Evolutionary conservation across 1,140 invertebrate genomes (phyloP).

Genomic region (Listronotus oregonensis): DNA sequence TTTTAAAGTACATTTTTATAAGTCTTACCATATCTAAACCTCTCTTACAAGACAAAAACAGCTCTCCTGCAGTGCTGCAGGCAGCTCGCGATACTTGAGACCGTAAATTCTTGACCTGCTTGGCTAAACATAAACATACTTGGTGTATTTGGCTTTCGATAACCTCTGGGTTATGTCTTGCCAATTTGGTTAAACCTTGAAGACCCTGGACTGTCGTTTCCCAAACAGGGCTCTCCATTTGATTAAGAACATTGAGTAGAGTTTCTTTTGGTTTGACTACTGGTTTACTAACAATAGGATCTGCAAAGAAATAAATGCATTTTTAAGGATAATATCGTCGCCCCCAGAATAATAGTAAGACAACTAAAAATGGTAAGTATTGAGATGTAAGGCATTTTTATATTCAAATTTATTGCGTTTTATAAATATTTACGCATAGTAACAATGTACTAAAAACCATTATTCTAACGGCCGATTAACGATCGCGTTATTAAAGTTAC

Average conservation of each 20-base stretch:
- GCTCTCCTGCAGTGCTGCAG: slow-evolving; percentile 76
- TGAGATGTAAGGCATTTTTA: too few relatives aligned
- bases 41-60: slow-evolving; percentile 74
- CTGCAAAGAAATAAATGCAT: too few relatives aligned
- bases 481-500: too few relatives aligned
- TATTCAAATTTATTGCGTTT: too few relatives aligned
- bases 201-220: slow-evolving; percentile 70
- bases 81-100: slow-evolving; percentile 89
- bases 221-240: slow-evolving; percentile 81
- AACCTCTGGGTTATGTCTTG: slow-evolving; percentile 71
- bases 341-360: too few relatives aligned
- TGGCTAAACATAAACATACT: slow-evolving; percentile 71
- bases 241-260: slow-evolving; percentile 65
- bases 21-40: slow-evolving; percentile 75
- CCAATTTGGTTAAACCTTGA: slow-evolving; percentile 74
- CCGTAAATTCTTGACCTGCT: slow-evolving; percentile 83
- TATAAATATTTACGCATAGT: too few relatives aligned
- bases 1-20: too few relatives aligned
- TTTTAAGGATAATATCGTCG: too few relatives aligned
- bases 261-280: slow-evolving; percentile 68
- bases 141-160: slow-evolving; percentile 64
- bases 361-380: too few relatives aligned
- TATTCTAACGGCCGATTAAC: too few relatives aligned
- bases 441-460: too few relatives aligned
- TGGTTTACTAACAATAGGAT: slow-evolving; percentile 25